phyloP scores from a whole-genome alignment of 2,797 vertebrate species.

The Geotrypetes seraphini region DNA sequence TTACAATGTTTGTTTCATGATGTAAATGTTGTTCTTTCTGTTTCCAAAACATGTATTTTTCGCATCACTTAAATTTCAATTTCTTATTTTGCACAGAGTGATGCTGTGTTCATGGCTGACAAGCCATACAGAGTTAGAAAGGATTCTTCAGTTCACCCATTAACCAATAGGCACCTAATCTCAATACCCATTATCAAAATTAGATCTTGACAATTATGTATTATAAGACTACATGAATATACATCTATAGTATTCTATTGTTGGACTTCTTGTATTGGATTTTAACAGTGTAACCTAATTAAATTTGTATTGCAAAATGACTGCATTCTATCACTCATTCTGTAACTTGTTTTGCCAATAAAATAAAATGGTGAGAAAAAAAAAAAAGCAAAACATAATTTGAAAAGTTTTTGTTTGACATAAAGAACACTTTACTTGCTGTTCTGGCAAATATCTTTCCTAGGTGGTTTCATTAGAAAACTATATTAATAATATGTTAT shows the following conservation, averaged over 20 bases:
- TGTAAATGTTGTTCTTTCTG: not conserved
- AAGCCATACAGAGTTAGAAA: slow-evolving; percentile 43
- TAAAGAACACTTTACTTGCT: slow-evolving; percentile 17
- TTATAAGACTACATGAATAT: slow-evolving; percentile 44
- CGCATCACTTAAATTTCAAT: slow-evolving; percentile 15
- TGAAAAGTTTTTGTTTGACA: slow-evolving; percentile 32
- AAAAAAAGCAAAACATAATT: too few species aligned
- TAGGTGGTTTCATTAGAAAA: slow-evolving; percentile 31
- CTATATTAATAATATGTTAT: slow-evolving; percentile 34
- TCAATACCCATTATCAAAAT: slow-evolving; percentile 56
- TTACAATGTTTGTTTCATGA: too few species aligned
- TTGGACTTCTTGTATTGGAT: slow-evolving; percentile 42
- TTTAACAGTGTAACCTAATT: slow-evolving; percentile 59
- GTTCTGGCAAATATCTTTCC: slow-evolving; percentile 37
- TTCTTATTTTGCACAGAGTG: slow-evolving; percentile 35
- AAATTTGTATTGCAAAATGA: slow-evolving; percentile 37
- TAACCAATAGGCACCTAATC: slow-evolving; percentile 40
- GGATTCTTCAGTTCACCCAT: slow-evolving; percentile 46
- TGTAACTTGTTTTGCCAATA: slow-evolving; percentile 48
- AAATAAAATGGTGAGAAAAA: slow-evolving; percentile 46
- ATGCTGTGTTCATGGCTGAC: slow-evolving; percentile 46
- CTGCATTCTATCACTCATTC: slow-evolving; percentile 37
- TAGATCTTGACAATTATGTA: slow-evolving; percentile 55
- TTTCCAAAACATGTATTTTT: slow-evolving; percentile 18
- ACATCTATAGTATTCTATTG: slow-evolving; percentile 42